These are phyloP conservation scores for Hemicordylus capensis DNA, from an alignment of 2,113 vertebrate genomes.

Conservation along the genomic window DNA sequence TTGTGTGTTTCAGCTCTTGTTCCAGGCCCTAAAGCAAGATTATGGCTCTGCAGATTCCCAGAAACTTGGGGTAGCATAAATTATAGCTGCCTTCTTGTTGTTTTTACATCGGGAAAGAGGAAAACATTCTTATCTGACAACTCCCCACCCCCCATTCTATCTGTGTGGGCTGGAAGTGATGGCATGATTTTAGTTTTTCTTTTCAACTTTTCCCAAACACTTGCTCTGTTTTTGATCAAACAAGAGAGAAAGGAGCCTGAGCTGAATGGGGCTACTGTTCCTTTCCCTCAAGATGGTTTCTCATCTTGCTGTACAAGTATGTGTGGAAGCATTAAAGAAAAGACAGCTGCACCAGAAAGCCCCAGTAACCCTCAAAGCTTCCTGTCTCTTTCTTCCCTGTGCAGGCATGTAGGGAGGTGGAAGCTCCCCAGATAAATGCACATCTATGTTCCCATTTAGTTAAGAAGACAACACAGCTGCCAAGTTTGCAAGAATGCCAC, in stretches of 20 bases:
- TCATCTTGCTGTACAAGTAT: slow-evolving; percentile 59
- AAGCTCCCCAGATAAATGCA: slow-evolving; percentile 53
- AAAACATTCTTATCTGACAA: slow-evolving; percentile 22
- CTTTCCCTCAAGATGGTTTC: slow-evolving; percentile 52
- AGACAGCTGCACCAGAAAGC: slow-evolving; percentile 60
- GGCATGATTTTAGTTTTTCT: not conserved
- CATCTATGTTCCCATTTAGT: slow-evolving; percentile 59
- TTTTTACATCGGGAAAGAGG: not conserved
- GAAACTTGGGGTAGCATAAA: not conserved
- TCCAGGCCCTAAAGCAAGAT: too few relatives aligned
- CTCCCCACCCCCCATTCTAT: slow-evolving; percentile 29
- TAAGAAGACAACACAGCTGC: slow-evolving; percentile 50
- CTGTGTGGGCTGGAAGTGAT: slow-evolving; percentile 22
- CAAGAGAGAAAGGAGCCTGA: slow-evolving; percentile 59
- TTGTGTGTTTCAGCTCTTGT: not conserved
- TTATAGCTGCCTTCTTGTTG: not conserved
- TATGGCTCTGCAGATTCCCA: not conserved
- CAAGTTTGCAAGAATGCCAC: slow-evolving; percentile 49
- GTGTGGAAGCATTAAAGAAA: slow-evolving; percentile 51
- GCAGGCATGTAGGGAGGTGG: slow-evolving; percentile 46
- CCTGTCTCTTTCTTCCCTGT: slow-evolving; percentile 62
- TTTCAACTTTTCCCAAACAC: slow-evolving; percentile 54
- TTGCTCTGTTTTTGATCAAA: slow-evolving; percentile 61
- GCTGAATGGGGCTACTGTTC: slow-evolving; percentile 70
- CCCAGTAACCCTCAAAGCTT: slow-evolving; percentile 63